Base-by-base conservation (phyloP, 2,113 vertebrate genomes). In the Psammodynastes pulverulentus region DNA sequence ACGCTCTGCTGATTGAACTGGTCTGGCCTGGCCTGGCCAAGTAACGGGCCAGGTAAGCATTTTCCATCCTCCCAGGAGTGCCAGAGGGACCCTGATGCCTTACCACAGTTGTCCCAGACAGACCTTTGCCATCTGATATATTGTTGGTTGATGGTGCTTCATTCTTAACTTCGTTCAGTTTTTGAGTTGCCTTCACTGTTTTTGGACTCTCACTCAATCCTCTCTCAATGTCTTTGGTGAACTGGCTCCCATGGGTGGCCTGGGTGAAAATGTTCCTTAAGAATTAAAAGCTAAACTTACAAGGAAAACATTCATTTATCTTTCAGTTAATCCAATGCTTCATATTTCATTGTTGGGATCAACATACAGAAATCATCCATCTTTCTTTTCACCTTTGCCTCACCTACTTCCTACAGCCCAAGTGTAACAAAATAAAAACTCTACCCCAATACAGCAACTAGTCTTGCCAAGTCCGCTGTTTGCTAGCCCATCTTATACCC, bases 71-170 rank as follows among this genome's bases (percentile, higher is more conserved):
- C 87, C 39, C 43, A 9, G 19, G 46, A 48, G 51, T 58, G 46
- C 19, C n/a, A 26, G 5, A 54, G 43, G 24, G 21, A 84, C 39
- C 53, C 84, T 34, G 34, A 84, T 39, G 2, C 29, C 92, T 5
- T 29, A 0, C 90, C 91, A 19, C 92, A 92, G 51, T 5, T 1
- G 15, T 1, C 9, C 15, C 24, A 48, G 34, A 90, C 93, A 92
- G 97, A 98, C 98, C 98, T 98, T 98, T 98, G 48, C 95, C 96
- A 56, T 94, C 93, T 86, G 89, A 94, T 89, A 45, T 87, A 0
- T 94, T 97, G 79, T 97, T 95, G 93, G 91, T 97, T 39, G 98
- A 97, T 89, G 97, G 98, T 9, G 97, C 96, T 93, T 98, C 97
- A 0, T 94, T 96, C 88, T 95, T 97, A 5, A 87, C 88, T 54